Evolutionary conservation across 2,888 invertebrate genomes (phyloP).

Genomic region (Osedax fenrisi): DNA sequence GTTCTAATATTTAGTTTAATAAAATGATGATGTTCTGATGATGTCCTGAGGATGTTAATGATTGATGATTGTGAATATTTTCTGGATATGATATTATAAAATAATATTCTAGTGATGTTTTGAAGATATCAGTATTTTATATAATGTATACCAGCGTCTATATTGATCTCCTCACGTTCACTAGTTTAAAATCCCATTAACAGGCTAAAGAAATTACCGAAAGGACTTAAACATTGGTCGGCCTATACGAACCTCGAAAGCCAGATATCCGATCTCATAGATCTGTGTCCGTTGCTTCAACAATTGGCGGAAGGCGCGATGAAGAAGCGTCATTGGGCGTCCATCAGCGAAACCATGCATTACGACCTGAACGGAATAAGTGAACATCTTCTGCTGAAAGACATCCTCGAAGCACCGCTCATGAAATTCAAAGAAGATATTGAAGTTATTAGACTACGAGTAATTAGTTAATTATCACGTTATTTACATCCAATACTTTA

Average conservation of each 20-base stretch:
- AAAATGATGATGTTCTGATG: too few species aligned
- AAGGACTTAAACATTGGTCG: slow-evolving; percentile 74
- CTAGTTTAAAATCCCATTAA: neutral
- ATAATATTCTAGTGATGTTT: too few species aligned
- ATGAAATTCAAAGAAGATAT: slow-evolving; percentile 72
- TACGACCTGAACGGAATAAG: slow-evolving; percentile 68
- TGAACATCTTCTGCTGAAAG: slow-evolving; percentile 65
- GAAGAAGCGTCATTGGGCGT: slow-evolving; percentile 68
- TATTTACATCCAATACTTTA: too few species aligned
- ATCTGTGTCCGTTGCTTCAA: slow-evolving; percentile 72
- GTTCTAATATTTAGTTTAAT: too few species aligned
- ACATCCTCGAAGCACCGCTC: slow-evolving; percentile 72
- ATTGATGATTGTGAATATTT: too few species aligned
- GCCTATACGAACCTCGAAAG: slow-evolving; percentile 71
- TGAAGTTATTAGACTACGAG: too few species aligned
- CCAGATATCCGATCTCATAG: slow-evolving; percentile 79
- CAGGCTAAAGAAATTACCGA: slow-evolving; percentile 58
- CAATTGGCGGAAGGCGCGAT: slow-evolving; percentile 76
- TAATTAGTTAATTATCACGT: too few species aligned
- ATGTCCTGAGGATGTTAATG: too few species aligned
- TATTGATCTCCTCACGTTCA: too few species aligned
- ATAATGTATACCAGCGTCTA: too few species aligned
- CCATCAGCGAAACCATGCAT: slow-evolving; percentile 56
- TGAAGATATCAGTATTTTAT: too few species aligned
- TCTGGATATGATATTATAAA: too few species aligned